These are phyloP conservation scores for Corynorhinus townsendii DNA, from an alignment of 2,113 vertebrate genomes.

Conservation along the genomic window DNA sequence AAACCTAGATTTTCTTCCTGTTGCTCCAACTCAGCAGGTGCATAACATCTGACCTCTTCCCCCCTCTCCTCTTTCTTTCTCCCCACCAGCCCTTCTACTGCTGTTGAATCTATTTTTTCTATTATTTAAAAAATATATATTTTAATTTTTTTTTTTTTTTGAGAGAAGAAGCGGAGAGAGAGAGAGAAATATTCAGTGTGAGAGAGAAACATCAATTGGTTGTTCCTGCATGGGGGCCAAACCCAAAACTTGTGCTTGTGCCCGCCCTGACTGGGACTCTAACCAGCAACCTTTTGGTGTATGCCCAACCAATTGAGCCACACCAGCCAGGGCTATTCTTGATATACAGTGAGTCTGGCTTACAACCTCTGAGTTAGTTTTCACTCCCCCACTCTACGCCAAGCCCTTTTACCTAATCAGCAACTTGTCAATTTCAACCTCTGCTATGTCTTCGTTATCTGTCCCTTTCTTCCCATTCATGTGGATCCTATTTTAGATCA, in stretches of 20 bases:
- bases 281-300: not conserved
- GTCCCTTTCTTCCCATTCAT: not conserved
- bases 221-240: not conserved
- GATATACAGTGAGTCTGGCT: not conserved
- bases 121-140: not conserved
- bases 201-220: not conserved
- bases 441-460: not conserved
- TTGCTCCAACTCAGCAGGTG: not conserved
- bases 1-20: not conserved
- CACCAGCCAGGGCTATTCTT: not conserved
- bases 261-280: not conserved
- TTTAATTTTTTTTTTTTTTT: not conserved
- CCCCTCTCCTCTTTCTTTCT: not conserved
- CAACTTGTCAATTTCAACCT: not conserved
- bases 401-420: not conserved
- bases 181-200: too few relatives aligned
- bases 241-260: not conserved
- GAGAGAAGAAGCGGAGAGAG: too few relatives aligned
- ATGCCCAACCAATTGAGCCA: not conserved
- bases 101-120: not conserved
- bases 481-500: not conserved
- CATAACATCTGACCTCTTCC: not conserved
- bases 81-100: accelerated
- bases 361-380: not conserved
- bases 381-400: not conserved